Base-by-base conservation (phyloP, 2,797 vertebrate species). In the Myotis daubentonii region DNA sequence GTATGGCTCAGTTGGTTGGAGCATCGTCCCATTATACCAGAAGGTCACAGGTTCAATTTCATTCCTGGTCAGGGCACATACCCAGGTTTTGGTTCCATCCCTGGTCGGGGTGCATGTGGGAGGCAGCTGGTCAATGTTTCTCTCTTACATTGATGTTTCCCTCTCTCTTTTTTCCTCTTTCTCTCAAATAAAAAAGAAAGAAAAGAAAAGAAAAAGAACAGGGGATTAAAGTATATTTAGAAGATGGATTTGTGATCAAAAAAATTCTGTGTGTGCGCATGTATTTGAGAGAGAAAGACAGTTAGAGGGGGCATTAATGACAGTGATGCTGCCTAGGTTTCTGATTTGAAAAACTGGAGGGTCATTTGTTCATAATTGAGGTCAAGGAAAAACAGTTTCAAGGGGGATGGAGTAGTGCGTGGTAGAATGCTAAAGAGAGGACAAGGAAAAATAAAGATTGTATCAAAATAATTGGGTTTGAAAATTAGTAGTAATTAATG, bases 311-410 rank as follows among this genome's bases (percentile, higher is more conserved):
- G 3, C 81, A 36, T 36, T 83, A 70, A 57, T 16, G n/a, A 55
- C 28, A 51, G 38, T 10, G 30, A 76, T 41, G 22, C 51, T 79
- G 38, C 15, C 20, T 62, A 33, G 10, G 15, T 83, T 91, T 92
- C 87, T 87, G 28, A 79, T 80, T 75, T 75, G 38, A 44, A 84
- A 87, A 71, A 47, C 66, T 33, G 41, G 11, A 25, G 57, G 33
- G 23, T 79, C 44, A 68, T 91, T 94, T 88, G 30, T 74, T 88
- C 41, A 81, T 60, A 95, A 72, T 22, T n/a, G 70, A 85, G 65
- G 23, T 92, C 25, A 85, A 88, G 33, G 53, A 41, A 53, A 89
- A 94, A 74, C 22, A 38, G 16, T 91, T 78, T 60, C 33, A 83
- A 71, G 51, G 87, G 95, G 62, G 30, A 81, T 78, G 19, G 8